These are phyloP conservation scores for Pachypeltis micranthus DNA, from an alignment of 1,140 invertebrate genomes.

Conservation along the genomic window DNA sequence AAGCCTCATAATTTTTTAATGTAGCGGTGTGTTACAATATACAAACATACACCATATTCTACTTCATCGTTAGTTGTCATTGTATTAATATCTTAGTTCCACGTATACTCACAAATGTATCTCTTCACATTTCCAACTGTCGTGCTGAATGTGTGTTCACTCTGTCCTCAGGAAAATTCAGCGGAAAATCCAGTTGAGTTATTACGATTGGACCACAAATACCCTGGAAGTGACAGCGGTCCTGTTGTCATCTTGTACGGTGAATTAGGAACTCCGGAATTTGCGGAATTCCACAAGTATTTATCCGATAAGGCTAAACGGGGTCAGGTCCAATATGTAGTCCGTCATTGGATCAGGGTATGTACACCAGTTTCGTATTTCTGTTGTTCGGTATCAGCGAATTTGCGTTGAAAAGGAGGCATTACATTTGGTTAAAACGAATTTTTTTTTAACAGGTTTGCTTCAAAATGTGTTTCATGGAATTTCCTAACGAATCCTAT, in stretches of 20 bases:
- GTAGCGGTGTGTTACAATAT: too few species aligned
- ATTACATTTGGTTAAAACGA: too few species aligned
- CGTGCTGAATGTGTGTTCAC: not conserved
- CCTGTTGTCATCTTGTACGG: slow-evolving; percentile 70
- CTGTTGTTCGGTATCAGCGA: too few species aligned
- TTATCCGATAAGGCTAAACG: slow-evolving; percentile 52
- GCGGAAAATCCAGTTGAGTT: slow-evolving; percentile 36
- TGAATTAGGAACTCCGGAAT: slow-evolving; percentile 64
- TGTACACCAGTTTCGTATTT: too few species aligned
- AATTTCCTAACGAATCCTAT: too few species aligned
- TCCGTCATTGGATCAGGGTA: slow-evolving; percentile 75
- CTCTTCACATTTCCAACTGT: not conserved
- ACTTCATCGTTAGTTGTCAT: not conserved
- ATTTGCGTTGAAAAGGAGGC: too few species aligned
- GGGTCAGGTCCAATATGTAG: slow-evolving; percentile 69
- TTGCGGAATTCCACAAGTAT: slow-evolving; percentile 58
- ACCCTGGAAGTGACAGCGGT: slow-evolving; percentile 55
- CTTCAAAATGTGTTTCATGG: too few species aligned
- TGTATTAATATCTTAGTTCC: not conserved
- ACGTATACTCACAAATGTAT: not conserved
- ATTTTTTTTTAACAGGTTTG: too few species aligned
- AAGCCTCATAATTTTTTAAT: too few species aligned
- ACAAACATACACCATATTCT: too few species aligned
- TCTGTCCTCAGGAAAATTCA: slow-evolving; percentile 7
- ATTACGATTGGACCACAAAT: slow-evolving; percentile 76